A percentile compares a stretch with the other conserved stretches of the same genome.
Evolutionary conservation across 2,113 vertebrate species (phyloP).

Genomic region (Urocitellus parryii): DNA sequence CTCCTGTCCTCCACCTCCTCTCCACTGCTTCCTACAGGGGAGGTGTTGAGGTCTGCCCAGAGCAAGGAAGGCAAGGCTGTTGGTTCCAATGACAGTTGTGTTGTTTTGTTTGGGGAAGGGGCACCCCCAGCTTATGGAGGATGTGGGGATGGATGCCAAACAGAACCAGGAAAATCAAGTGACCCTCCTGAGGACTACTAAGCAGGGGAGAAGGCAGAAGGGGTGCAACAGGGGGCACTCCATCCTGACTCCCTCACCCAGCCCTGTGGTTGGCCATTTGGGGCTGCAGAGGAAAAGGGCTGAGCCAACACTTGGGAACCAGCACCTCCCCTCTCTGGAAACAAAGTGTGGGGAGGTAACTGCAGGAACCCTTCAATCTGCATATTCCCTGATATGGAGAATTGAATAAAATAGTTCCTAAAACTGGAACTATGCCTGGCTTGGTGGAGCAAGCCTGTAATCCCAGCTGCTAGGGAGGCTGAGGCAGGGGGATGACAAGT

Average conservation of each 20-base stretch:
- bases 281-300: neutral
- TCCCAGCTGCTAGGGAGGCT: too few species aligned
- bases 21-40: neutral
- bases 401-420: neutral
- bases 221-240: neutral
- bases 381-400: neutral
- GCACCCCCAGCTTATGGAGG: neutral
- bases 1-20: too few species aligned
- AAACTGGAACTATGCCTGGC: neutral
- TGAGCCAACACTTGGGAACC: neutral
- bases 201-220: neutral
- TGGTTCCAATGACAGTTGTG: neutral
- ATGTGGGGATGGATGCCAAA: neutral
- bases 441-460: neutral
- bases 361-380: neutral
- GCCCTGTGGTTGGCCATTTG: conserved; percentile 41
- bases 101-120: neutral
- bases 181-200: neutral
- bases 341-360: neutral
- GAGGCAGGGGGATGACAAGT: too few species aligned
- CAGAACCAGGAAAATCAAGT: neutral
- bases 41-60: neutral
- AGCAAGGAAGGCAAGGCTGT: neutral
- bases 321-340: conserved; percentile 10
- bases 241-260: accelerated